Conservation (phyloP, 37 sponge, comb jelly and placozoan genomes). For the Spongilla lacustris region DNA sequence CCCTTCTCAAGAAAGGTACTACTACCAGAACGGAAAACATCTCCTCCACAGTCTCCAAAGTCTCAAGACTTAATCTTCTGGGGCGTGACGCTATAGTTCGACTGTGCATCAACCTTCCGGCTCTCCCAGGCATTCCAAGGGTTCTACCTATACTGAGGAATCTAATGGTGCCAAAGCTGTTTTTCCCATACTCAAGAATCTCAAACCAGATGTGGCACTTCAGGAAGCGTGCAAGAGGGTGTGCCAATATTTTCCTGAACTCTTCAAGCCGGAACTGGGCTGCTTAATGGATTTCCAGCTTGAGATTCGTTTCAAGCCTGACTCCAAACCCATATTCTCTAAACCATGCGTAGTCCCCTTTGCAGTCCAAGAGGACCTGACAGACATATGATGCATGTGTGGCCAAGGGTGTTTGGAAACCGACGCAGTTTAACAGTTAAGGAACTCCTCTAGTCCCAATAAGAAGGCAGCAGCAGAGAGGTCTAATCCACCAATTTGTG, state of each 20-base stretch:
- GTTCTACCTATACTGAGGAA: not conserved
- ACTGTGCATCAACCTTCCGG: not conserved
- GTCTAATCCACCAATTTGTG: not conserved
- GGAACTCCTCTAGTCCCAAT: not conserved
- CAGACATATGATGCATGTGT: not conserved
- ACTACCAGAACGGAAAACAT: not conserved
- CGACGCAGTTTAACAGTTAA: not conserved
- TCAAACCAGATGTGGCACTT: not conserved
- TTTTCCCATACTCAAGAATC: not conserved
- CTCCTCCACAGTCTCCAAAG: not conserved
- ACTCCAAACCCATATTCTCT: not conserved
- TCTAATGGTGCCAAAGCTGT: not conserved
- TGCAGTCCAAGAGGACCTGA: not conserved
- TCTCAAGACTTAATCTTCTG: not conserved
- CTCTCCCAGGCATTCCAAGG: not conserved
- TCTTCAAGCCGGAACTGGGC: not conserved
- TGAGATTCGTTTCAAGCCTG: not conserved
- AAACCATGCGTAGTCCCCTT: not conserved
- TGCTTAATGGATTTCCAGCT: not conserved
- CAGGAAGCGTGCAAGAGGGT: not conserved
- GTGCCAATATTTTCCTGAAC: not conserved
- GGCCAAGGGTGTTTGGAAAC: not conserved
- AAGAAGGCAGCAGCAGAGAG: not conserved
- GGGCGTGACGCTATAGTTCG: conserved; percentile 1
- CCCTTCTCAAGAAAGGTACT: not conserved